Percentiles rank a stretch among this genome's conserved stretches.
Evolutionary conservation across 2,113 vertebrate genomes (phyloP).

Genomic region (Neofelis nebulosa): DNA sequence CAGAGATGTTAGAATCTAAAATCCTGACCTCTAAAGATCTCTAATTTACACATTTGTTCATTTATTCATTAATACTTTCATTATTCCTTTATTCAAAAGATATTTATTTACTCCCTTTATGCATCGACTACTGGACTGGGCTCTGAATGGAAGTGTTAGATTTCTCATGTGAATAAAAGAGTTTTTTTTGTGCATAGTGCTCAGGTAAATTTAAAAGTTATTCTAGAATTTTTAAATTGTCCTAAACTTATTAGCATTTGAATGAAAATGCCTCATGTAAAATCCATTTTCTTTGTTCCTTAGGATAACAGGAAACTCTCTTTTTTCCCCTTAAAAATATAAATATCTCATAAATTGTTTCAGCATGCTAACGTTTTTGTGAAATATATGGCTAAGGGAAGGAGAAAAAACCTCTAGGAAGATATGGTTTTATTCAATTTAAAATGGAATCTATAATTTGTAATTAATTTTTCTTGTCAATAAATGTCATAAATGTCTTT

Average conservation of each 20-base stretch:
- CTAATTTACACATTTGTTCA: not conserved
- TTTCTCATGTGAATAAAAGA: not conserved
- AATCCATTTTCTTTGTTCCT: slow-evolving; percentile 16
- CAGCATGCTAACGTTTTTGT: not conserved
- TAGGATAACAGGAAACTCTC: slow-evolving; percentile 26
- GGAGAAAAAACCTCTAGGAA: not conserved
- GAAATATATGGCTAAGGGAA: not conserved
- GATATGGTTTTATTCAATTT: not conserved
- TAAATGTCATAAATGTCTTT: not conserved
- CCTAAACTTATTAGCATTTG: not conserved
- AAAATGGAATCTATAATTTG: slow-evolving; percentile 19
- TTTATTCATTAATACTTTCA: not conserved
- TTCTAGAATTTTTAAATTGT: not conserved
- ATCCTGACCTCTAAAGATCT: not conserved
- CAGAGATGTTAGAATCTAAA: not conserved
- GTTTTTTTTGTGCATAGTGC: not conserved
- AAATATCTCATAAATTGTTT: slow-evolving; percentile 34
- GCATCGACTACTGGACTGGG: not conserved
- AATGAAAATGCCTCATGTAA: slow-evolving; percentile 24
- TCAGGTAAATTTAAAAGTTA: not conserved
- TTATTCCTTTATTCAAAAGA: not conserved
- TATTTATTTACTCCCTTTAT: not conserved
- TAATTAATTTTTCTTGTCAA: not conserved
- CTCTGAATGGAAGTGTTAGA: not conserved
- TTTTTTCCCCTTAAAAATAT: slow-evolving; percentile 11